These are phyloP conservation scores for Oscheius sp. DNA, from an alignment of 2,888 invertebrate genomes.

Conservation along the genomic window DNA sequence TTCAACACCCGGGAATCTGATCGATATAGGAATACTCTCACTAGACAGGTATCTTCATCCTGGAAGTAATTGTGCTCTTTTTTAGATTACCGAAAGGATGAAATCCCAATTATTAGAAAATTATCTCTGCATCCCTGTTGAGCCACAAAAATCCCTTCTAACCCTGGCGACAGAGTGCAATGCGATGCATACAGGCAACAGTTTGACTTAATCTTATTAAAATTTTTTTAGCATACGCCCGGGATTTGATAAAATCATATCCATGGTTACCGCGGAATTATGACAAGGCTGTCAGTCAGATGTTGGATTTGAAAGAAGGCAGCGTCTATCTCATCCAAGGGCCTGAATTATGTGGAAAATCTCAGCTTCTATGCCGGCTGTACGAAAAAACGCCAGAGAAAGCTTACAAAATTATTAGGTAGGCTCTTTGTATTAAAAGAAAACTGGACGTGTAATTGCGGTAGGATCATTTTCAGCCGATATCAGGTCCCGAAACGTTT, in stretches of 20 bases:
- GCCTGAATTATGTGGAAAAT: conserved; percentile 51
- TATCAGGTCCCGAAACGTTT: too few relatives aligned
- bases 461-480: too few relatives aligned
- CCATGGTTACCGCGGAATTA: conserved; percentile 32
- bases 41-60: conserved; percentile 44
- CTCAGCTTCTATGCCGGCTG: conserved; percentile 47
- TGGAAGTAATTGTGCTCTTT: neutral
- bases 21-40: conserved; percentile 51
- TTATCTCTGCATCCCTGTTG: conserved; percentile 36
- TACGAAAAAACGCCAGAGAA: conserved; percentile 46
- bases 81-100: conserved; percentile 51
- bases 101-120: conserved; percentile 42
- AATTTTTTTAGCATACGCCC: neutral
- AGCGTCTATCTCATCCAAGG: conserved; percentile 39
- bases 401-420: conserved; percentile 52
- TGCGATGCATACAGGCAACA: conserved; percentile 39
- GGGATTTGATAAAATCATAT: neutral
- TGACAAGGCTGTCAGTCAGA: conserved; percentile 26
- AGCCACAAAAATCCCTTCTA: conserved; percentile 37
- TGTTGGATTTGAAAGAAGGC: conserved; percentile 24
- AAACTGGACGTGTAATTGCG: too few relatives aligned
- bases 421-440: neutral
- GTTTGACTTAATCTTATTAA: neutral
- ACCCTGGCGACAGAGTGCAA: conserved; percentile 41
- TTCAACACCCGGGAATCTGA: conserved; percentile 49